A percentile compares a stretch with the other conserved stretches of the same genome.
These are phyloP conservation scores for Prinia subflava DNA, from an alignment of 2,113 vertebrate species.

Conservation along the genomic window DNA sequence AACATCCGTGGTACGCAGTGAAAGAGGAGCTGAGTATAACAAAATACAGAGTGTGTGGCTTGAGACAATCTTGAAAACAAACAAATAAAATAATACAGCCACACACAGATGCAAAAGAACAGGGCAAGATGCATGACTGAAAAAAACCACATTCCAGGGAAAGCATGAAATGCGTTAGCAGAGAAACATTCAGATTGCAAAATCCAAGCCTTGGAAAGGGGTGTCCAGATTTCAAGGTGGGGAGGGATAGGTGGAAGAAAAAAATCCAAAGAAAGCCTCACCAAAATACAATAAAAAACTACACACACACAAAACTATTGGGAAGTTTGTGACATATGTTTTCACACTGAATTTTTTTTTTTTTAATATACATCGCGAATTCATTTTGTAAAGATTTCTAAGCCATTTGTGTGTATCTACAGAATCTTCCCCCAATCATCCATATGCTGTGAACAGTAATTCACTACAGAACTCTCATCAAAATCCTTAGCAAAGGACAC, in stretches of 20 bases:
- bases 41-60: slow-evolving; percentile 22
- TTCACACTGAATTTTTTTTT: not conserved
- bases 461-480: not conserved
- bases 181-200: not conserved
- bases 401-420: not conserved
- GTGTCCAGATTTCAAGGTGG: not conserved
- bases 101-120: not conserved
- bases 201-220: not conserved
- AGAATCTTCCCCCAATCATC: not conserved
- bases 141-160: not conserved
- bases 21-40: slow-evolving; percentile 75
- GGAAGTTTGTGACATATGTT: not conserved
- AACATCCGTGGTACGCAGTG: slow-evolving; percentile 77
- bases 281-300: not conserved
- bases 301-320: not conserved
- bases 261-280: not conserved
- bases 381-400: not conserved
- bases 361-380: fast-evolving
- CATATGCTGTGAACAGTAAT: not conserved
- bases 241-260: not conserved
- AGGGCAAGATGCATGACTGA: not conserved
- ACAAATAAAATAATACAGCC: not conserved
- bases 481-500: not conserved
- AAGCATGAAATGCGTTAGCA: not conserved
- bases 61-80: slow-evolving; percentile 34